Conservation (phyloP, 1,140 invertebrate genomes). For the Anoplolepis gracilipes region DNA sequence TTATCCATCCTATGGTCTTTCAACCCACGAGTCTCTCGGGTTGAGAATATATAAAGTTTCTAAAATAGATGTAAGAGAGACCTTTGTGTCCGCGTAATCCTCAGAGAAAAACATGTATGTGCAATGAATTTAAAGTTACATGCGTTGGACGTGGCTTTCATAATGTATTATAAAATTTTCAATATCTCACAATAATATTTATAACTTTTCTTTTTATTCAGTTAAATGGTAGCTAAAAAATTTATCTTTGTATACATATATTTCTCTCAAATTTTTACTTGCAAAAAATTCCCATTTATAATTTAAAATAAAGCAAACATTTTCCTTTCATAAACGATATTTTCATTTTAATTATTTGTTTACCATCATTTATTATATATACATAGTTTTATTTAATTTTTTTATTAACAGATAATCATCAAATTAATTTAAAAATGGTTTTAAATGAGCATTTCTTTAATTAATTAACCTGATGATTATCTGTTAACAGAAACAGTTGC, state of each 20-base stretch:
- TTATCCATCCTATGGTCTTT: conserved; percentile 43
- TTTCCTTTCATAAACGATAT: neutral
- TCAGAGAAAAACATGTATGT: conserved; percentile 1
- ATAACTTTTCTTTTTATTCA: neutral
- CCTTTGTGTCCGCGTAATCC: conserved; percentile 15
- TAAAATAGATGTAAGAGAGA: conserved; percentile 18
- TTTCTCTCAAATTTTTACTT: neutral
- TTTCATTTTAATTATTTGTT: neutral
- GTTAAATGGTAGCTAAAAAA: neutral
- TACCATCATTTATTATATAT: neutral
- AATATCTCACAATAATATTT: neutral
- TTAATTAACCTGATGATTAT: no score
- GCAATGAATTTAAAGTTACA: neutral
- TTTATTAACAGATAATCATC: neutral
- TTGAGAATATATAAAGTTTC: conserved; percentile 50
- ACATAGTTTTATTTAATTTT: neutral
- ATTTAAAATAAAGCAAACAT: neutral
- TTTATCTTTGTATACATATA: neutral
- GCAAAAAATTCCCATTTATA: neutral
- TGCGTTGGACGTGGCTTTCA: neutral
- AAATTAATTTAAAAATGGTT: conserved; percentile 7
- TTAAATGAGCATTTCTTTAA: no score
- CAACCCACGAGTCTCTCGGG: conserved; percentile 5
- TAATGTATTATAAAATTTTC: neutral
- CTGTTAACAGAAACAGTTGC: no score